Percentiles rank a stretch among this genome's conserved stretches.
phyloP scores from a whole-genome alignment of 1,140 invertebrate genomes.

The Trichonephila clavata region DNA sequence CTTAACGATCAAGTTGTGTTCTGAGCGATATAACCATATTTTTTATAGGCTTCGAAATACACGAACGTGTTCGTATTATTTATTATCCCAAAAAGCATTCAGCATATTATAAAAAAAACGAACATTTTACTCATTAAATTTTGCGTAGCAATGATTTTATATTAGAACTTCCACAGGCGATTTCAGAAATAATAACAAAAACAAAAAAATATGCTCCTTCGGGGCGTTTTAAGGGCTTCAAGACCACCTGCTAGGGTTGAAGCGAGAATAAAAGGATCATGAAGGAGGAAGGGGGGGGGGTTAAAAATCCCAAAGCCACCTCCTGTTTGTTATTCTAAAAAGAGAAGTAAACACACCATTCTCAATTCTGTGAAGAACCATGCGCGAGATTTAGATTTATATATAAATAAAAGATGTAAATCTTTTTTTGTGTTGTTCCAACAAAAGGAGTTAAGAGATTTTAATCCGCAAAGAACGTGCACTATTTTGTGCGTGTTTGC shows the following conservation, averaged over 20 bases:
- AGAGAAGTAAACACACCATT: not conserved
- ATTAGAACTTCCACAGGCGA: not conserved
- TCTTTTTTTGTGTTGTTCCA: not conserved
- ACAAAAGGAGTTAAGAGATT: not conserved
- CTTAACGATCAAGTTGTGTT: no score
- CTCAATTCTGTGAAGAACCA: not conserved
- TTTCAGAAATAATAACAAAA: not conserved
- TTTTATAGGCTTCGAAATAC: no score
- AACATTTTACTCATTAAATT: not conserved
- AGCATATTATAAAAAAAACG: not conserved
- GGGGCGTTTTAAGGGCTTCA: not conserved
- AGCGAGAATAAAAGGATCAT: not conserved
- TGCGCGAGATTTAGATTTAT: not conserved
- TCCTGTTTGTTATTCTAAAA: not conserved
- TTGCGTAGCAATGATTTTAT: not conserved
- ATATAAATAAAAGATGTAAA: not conserved
- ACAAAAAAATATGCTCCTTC: not conserved
- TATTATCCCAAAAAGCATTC: no score
- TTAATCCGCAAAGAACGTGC: not conserved
- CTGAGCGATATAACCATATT: no score
- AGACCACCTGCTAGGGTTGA: not conserved
- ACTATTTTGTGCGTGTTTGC: not conserved
- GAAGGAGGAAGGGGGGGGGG: no score
- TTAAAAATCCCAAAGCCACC: not conserved
- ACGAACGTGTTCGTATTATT: no score